Conservation (phyloP, 2,888 invertebrate genomes). For the Rhimphoctona megacephalus region DNA sequence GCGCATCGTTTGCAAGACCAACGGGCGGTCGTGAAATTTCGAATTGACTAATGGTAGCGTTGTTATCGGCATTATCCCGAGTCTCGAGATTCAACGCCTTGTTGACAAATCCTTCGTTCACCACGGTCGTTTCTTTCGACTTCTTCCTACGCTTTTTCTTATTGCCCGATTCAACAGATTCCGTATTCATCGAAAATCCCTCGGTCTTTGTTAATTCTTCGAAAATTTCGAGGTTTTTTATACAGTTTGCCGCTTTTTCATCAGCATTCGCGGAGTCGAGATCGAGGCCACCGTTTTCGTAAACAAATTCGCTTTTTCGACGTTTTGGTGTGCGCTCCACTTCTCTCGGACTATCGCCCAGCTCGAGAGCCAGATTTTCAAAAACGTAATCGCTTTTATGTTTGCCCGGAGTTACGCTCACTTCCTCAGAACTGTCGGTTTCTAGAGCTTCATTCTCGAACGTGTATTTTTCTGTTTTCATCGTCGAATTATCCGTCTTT, state of each 20-base stretch:
- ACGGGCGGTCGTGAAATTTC: slow-evolving; percentile 59
- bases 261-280: slow-evolving; percentile 52
- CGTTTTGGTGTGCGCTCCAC: slow-evolving; percentile 43
- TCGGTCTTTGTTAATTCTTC: background rate
- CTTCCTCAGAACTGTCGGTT: slow-evolving; percentile 57
- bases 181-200: background rate
- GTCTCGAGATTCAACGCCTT: slow-evolving; percentile 64
- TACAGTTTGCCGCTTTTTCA: background rate
- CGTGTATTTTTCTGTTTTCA: slow-evolving; percentile 37
- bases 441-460: slow-evolving; percentile 61
- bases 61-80: slow-evolving; percentile 18
- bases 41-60: slow-evolving; percentile 45
- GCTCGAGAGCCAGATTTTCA: slow-evolving; percentile 55
- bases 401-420: slow-evolving; percentile 70
- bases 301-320: slow-evolving; percentile 46
- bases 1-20: slow-evolving; percentile 79
- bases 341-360: slow-evolving; percentile 31
- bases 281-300: slow-evolving; percentile 65
- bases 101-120: slow-evolving; percentile 65
- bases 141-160: slow-evolving; percentile 62
- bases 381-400: slow-evolving; percentile 68
- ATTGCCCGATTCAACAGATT: background rate
- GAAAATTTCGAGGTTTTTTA: background rate
- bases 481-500: slow-evolving; percentile 20
- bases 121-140: slow-evolving; percentile 26